A percentile compares a stretch with the other conserved stretches of the same genome.
These are phyloP conservation scores for Eupithecia centaureata DNA, from an alignment of 2,888 invertebrate species.

Conservation along the genomic window DNA sequence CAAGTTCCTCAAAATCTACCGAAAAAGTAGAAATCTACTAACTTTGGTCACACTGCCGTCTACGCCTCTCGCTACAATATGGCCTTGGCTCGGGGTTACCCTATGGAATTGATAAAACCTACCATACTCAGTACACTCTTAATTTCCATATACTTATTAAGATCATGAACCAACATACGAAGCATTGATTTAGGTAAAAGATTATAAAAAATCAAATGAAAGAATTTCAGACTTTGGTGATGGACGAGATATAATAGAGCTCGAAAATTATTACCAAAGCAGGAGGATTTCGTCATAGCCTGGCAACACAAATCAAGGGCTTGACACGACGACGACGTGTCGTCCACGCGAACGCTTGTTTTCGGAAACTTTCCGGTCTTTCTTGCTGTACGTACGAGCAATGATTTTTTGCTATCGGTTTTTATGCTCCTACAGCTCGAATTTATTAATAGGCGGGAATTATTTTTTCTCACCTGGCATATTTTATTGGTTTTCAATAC, in stretches of 20 bases:
- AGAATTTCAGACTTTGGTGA: not conserved
- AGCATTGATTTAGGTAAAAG: no score
- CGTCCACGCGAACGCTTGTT: conserved; percentile 7
- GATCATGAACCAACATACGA: no score
- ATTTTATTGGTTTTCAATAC: conserved; percentile 73
- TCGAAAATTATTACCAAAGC: conserved; percentile 17
- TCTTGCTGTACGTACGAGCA: not conserved
- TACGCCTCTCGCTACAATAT: no score
- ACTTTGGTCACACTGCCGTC: no score
- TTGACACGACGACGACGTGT: conserved; percentile 32
- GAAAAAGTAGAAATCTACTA: no score
- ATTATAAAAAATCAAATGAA: not conserved
- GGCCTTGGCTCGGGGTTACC: conserved; percentile 32
- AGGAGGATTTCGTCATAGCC: not conserved
- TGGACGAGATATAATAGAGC: not conserved
- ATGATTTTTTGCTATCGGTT: no score
- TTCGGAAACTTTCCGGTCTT: conserved; percentile 26
- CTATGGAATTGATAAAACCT: conserved; percentile 10
- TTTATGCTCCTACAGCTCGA: not conserved
- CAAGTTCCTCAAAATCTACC: no score
- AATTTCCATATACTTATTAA: no score
- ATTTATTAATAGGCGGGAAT: not conserved
- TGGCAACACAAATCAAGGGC: conserved; percentile 24
- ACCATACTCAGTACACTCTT: no score
- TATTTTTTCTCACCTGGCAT: conserved; percentile 70